Conservation (phyloP, 2,888 invertebrate genomes). For the Cyaniris semiargus region DNA sequence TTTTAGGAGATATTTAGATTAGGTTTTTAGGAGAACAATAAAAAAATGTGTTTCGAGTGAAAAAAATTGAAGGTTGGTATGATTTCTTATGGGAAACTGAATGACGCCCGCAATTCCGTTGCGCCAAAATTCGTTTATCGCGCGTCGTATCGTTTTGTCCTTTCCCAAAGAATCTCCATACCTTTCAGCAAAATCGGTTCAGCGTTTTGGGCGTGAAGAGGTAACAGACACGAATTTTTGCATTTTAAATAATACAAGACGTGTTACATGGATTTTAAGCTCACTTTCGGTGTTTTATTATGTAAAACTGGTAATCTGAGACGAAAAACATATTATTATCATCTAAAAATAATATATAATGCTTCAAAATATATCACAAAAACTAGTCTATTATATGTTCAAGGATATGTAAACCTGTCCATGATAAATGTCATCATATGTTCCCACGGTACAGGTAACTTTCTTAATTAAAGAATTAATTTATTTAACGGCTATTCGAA, state of each 20-base stretch:
- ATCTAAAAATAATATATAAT: background rate
- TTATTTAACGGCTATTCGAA: background rate
- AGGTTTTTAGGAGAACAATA: background rate
- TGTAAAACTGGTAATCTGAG: too few species aligned
- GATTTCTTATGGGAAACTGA: too few species aligned
- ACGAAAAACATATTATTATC: background rate
- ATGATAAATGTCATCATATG: background rate
- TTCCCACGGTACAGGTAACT: constrained; percentile 4
- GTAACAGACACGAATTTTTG: too few species aligned
- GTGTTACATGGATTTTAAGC: too few species aligned
- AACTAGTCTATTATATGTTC: constrained; percentile 1
- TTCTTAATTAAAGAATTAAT: background rate
- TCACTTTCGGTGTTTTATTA: too few species aligned
- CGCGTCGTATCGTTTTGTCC: too few species aligned
- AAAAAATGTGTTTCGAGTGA: background rate
- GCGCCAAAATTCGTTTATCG: too few species aligned
- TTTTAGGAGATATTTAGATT: background rate
- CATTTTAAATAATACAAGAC: too few species aligned
- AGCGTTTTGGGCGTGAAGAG: too few species aligned
- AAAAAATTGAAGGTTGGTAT: background rate
- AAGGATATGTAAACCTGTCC: background rate
- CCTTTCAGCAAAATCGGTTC: too few species aligned
- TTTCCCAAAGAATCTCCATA: too few species aligned
- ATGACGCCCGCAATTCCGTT: too few species aligned
- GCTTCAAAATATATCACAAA: background rate